These are phyloP conservation scores for Kryptolebias ocellatus DNA, from an alignment of 2,797 vertebrate species.

Conservation along the genomic window DNA sequence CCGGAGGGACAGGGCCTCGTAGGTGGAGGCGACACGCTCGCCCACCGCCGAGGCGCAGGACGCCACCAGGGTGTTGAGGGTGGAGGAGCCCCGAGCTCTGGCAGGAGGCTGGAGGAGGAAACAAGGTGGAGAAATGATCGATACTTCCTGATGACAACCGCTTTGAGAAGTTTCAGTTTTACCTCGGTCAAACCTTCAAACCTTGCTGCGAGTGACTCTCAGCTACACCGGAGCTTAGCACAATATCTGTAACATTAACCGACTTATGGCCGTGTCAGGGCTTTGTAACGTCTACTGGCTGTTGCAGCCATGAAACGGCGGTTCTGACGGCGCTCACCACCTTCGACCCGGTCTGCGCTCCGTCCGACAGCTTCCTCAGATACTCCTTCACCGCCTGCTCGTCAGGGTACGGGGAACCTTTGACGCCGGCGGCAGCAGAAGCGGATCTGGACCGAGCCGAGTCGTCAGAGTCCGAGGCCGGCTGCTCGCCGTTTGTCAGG, in stretches of 20 bases:
- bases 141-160: neutral
- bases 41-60: conserved; percentile 94
- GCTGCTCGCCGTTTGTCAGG: conserved; percentile 32
- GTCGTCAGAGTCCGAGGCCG: conserved; percentile 29
- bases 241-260: too few species aligned
- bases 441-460: neutral
- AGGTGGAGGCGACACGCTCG: conserved; percentile 92
- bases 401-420: conserved; percentile 77
- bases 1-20: conserved; percentile 92
- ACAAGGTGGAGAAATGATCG: neutral
- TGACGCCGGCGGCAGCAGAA: conserved; percentile 18
- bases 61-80: conserved; percentile 92
- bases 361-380: conserved; percentile 81
- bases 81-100: conserved; percentile 67
- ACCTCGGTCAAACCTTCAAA: too few species aligned
- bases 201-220: too few species aligned
- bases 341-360: conserved; percentile 71
- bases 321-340: conserved; percentile 8
- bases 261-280: too few species aligned
- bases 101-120: conserved; percentile 47
- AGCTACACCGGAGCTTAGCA: too few species aligned
- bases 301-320: too few species aligned
- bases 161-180: neutral
- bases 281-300: too few species aligned
- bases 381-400: conserved; percentile 86